These are phyloP conservation scores for Cacatua alba DNA, from an alignment of 2,113 vertebrate species.

Conservation along the genomic window DNA sequence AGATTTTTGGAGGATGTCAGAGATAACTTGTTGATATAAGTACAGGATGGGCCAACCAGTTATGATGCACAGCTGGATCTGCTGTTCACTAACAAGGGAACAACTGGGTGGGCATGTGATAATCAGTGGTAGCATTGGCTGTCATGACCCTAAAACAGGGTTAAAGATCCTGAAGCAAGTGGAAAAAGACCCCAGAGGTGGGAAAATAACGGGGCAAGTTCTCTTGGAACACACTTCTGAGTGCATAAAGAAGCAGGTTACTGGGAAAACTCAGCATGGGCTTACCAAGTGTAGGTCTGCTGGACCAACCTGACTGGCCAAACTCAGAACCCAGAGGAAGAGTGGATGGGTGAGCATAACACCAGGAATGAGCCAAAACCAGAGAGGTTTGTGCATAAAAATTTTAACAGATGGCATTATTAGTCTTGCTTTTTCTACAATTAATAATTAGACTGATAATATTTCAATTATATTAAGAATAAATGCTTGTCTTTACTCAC, in stretches of 20 bases:
- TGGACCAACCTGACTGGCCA: background rate
- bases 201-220: background rate
- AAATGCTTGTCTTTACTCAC: background rate
- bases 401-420: background rate
- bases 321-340: background rate
- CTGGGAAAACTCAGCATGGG: background rate
- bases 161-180: background rate
- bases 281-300: background rate
- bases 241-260: background rate
- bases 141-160: background rate
- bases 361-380: background rate
- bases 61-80: background rate
- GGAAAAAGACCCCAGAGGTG: background rate
- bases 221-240: background rate
- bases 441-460: background rate
- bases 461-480: background rate
- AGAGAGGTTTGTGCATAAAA: background rate
- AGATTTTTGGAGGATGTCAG: background rate
- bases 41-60: background rate
- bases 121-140: background rate
- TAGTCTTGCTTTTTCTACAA: background rate
- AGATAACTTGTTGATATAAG: background rate
- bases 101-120: fast-evolving
- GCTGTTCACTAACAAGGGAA: background rate
- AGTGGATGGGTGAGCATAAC: background rate